Evolutionary conservation across 2,113 vertebrate species (phyloP), one percentile per base, ranked within the genome.

Genomic region (Pelodiscus sinensis): DNA sequence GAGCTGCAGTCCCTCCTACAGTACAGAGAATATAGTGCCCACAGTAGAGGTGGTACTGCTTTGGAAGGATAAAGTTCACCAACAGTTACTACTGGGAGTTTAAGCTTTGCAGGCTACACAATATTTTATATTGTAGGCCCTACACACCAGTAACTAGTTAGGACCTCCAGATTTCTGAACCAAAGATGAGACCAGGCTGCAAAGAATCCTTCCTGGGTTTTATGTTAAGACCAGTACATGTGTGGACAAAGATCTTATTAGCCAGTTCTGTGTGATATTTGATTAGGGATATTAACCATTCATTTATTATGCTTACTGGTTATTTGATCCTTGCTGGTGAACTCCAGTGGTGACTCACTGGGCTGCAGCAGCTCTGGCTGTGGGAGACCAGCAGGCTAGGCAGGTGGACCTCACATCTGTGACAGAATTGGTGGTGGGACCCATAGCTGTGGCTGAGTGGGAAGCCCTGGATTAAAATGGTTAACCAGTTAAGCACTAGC

Each of bases 21-120:
- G 52, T 44, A 62, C 54, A n/a, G 0, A 18, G 79, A 35, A 54
- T 10, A 2, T 0, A 2, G 13, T 0, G 0, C 0, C 14, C 54
- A 58, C 10, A 7, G 1, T 3, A 52, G 79, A 3, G 57, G 29
- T 19, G 19, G 5, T 0, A 0, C 3, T 55, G 13, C 4, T 75
- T 75, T 75, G 21, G 22, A 75, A 75, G 9, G 51, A n/a, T 25
- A 60, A 78, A 1, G 0, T 31, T 2, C 21, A 44, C 62, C 65
- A 1, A 44, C 1, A 5, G 51, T 57, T 8, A 3, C 11, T 3
- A n/a, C 0, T 1, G 16, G 25, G 38, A 1, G 9, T 0, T 15
- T 11, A 19, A 55, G 25, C 3, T 21, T 15, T 0, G 0, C 80
- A 2, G 3, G n/a, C 10, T 16, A 15, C 62, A 19, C 15, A 31